Conservation (phyloP, 2,113 vertebrate species). For the Puntigrus tetrazona region DNA sequence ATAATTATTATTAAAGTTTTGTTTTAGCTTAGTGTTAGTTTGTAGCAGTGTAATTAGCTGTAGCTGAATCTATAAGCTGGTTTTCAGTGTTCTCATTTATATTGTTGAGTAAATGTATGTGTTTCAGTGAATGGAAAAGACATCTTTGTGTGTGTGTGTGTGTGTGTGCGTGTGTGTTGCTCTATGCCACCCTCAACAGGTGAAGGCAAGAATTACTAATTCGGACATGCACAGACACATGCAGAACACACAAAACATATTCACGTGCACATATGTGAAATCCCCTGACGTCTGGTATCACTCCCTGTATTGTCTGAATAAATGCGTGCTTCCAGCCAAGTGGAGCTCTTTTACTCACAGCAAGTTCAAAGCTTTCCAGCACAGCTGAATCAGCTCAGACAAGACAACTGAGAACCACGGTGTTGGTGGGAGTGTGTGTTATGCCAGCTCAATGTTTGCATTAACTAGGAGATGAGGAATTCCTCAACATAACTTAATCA, state of each 20-base stretch:
- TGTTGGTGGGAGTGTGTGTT: slow-evolving; percentile 27
- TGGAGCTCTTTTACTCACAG: slow-evolving; percentile 21
- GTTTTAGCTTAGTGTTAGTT: neutral
- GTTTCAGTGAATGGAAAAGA: slow-evolving; percentile 3
- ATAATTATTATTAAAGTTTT: no score
- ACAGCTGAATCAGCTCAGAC: slow-evolving; percentile 42
- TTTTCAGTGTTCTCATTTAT: no score
- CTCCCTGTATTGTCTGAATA: slow-evolving; percentile 37
- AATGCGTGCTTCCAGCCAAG: neutral
- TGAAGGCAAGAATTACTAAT: neutral
- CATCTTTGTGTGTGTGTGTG: neutral
- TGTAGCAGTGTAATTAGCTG: neutral
- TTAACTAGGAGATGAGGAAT: slow-evolving; percentile 60
- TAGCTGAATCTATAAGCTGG: no score
- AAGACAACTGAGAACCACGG: slow-evolving; percentile 24
- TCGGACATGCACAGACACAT: neutral
- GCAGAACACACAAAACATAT: slow-evolving; percentile 18
- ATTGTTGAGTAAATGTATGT: neutral
- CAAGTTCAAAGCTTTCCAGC: neutral
- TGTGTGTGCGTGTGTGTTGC: neutral
- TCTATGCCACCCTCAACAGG: slow-evolving; percentile 13
- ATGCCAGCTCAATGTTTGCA: slow-evolving; percentile 55
- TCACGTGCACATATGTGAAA: neutral
- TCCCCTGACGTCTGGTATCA: slow-evolving; percentile 41
- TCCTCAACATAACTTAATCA: slow-evolving; percentile 34